Base-by-base conservation (phyloP, 2,113 vertebrate genomes). In the Eidolon helvum region DNA sequence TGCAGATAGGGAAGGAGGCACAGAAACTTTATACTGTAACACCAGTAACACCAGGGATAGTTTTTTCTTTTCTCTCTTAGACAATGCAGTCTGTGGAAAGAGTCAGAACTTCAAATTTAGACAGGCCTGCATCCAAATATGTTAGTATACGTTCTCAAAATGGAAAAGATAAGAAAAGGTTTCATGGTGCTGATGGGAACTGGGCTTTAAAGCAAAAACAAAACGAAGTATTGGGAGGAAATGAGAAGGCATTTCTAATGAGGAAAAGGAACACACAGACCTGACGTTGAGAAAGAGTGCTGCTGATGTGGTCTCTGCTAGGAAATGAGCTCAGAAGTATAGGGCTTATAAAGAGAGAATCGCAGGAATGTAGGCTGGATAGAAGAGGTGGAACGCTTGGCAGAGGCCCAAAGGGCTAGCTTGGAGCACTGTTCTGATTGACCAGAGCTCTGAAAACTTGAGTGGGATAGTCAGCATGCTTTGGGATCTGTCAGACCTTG, bases 171-270 rank as follows among this genome's bases (percentile, higher is more conserved):
- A 50, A 90, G 65, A 21, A 11, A 59, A 16, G 21, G 0, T 50
- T 87, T 95, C 26, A 0, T 43, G 33, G 48, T 83, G 84, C 22
- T 38, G 22, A 24, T n/a, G 35, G 82, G 72, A 83, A 57, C n/a
- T 75, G 50, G 57, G 16, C 38, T 95, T 88, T 61, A 57, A 94
- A 90, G 48, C 40, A 69, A 48, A 96, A 77, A 11, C 38, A 11
- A 38, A 65, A 65, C 18, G 22, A 87, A 84, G 69, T 75, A 43
- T 57, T 59, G 65, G 45, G 50, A 78, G 53, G 55, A 55, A 19
- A 84, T 43, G 4, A 21, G 16, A 83, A 28, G 28, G 14, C 4
- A 1, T 55, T 91, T 85, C 59, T 48, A 24, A n/a, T 21, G 22
- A 78, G 66, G 28, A 53, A 86, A 86, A 87, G 61, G 4, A 84